Percentiles rank a stretch among this genome's conserved stretches.
phyloP scores from a whole-genome alignment of 1,140 invertebrate genomes.

The Drosophila teissieri region DNA sequence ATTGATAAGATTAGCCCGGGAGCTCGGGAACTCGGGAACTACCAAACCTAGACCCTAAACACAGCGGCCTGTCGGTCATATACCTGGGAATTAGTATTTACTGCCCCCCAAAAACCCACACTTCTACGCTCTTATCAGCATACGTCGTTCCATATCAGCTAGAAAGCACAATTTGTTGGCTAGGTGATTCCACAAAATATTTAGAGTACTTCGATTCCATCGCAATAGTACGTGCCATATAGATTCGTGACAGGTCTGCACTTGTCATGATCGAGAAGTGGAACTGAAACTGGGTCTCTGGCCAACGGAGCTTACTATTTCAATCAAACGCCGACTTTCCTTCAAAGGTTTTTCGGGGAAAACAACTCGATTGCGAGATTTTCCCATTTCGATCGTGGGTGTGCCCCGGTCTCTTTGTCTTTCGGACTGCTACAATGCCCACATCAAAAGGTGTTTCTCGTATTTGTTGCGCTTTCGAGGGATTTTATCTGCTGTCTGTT shows the following conservation, averaged over 20 bases:
- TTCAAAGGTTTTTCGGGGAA: slow-evolving; percentile 32
- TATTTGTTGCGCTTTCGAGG: slow-evolving; percentile 55
- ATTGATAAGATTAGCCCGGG: slow-evolving; percentile 63
- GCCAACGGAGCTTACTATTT: slow-evolving; percentile 18
- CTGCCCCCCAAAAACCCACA: slow-evolving; percentile 15
- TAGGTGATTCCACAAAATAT: slow-evolving; percentile 50
- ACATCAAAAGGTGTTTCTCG: slow-evolving; percentile 68
- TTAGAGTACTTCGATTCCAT: slow-evolving; percentile 31
- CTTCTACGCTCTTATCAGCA: slow-evolving; percentile 41
- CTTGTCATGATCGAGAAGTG: slow-evolving; percentile 9
- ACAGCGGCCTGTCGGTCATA: slow-evolving; percentile 40
- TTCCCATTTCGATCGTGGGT: slow-evolving; percentile 8
- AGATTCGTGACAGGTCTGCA: slow-evolving; percentile 19
- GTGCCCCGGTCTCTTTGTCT: slow-evolving; percentile 28
- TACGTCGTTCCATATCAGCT: slow-evolving; percentile 25
- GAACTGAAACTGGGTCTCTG: slow-evolving; percentile 18
- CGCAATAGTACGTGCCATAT: background rate
- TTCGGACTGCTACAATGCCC: slow-evolving; percentile 27
- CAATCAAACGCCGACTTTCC: slow-evolving; percentile 27
- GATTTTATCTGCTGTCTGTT: slow-evolving; percentile 59
- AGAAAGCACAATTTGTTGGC: slow-evolving; percentile 36
- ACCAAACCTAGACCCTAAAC: slow-evolving; percentile 36
- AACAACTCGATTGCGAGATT: slow-evolving; percentile 11
- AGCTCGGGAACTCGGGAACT: slow-evolving; percentile 2
- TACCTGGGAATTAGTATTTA: slow-evolving; percentile 59